Evolutionary conservation across 2,888 invertebrate species (phyloP), one percentile per base, ranked within the genome.

Genomic region (Dryomyza anilis): DNA sequence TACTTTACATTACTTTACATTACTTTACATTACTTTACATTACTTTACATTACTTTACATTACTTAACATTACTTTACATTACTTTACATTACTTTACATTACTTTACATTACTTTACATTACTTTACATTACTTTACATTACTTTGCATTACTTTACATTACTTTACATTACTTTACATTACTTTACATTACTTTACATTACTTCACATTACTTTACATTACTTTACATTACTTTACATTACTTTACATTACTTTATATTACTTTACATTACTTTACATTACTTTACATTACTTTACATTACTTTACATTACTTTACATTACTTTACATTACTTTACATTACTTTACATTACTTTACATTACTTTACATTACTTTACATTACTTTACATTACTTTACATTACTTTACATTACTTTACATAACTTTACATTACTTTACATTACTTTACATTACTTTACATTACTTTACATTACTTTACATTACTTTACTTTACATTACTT

Each of bases 391-490:
- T 59, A 45, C 33, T 62, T 23, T 62, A 52, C 39, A 48, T 16
- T 62, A 62, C 29, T 39, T 30, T 62, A 62, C 25, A 48, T 16
- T 53, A 62, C 39, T 53, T 25, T 60, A 48, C 30, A 43, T 25
- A 43, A 50, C 16, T 50, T 16, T 50, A 30, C 21, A 43, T 25
- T 48, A 48, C 30, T 60, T 25, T 60, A 50, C 33, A 25, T 25
- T 60, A 50, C 30, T 50, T 21, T 60, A 50, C 30, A 43, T n/a
- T 53, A 55, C 19, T 55, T 30, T 53, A 43, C 27, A 53, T 30
- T 53, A 53, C 19, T 62, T 19, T 62, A 39, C 19, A 50, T 33
- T 53, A 55, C 14, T 55, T 19, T 53, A 62, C 27, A n/a, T 27
- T 43, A 53, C 19, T 53, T 33, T 46, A 56, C 23, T 56, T 25